Evolutionary conservation across 2,888 invertebrate genomes (phyloP).

Genomic region (Autographa pulchrina): DNA sequence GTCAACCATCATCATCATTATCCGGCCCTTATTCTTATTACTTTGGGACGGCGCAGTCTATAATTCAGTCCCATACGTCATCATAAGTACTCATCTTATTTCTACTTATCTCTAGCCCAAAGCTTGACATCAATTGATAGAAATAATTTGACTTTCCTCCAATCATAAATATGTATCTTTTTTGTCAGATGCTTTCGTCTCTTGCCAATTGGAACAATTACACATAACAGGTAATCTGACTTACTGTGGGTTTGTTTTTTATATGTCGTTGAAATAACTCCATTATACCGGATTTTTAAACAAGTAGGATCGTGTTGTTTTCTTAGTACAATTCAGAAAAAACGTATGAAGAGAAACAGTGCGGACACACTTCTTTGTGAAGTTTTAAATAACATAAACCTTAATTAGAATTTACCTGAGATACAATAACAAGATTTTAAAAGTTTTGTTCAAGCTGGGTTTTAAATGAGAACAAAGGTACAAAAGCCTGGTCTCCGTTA

Average conservation of each 20-base stretch:
- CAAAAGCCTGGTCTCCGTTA: not conserved
- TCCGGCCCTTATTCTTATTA: no score
- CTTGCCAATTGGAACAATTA: no score
- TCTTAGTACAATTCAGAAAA: not conserved
- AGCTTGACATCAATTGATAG: no score
- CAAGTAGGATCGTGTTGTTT: not conserved
- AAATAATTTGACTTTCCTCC: no score
- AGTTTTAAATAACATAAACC: not conserved
- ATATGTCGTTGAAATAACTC: not conserved
- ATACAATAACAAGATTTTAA: not conserved
- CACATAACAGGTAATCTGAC: no score
- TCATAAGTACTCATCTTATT: no score
- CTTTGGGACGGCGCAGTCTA: no score
- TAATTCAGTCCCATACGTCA: no score
- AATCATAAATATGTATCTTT: no score
- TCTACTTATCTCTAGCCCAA: no score
- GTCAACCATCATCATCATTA: not conserved
- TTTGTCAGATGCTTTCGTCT: no score
- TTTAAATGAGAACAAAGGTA: not conserved
- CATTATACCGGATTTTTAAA: not conserved
- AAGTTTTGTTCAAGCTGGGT: not conserved
- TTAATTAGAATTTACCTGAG: conserved; percentile 3
- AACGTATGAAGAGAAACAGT: not conserved
- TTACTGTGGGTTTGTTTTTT: no score
- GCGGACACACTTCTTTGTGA: not conserved